Conservation (phyloP, 2,797 vertebrate species). For the Phalloptychus januarius region DNA sequence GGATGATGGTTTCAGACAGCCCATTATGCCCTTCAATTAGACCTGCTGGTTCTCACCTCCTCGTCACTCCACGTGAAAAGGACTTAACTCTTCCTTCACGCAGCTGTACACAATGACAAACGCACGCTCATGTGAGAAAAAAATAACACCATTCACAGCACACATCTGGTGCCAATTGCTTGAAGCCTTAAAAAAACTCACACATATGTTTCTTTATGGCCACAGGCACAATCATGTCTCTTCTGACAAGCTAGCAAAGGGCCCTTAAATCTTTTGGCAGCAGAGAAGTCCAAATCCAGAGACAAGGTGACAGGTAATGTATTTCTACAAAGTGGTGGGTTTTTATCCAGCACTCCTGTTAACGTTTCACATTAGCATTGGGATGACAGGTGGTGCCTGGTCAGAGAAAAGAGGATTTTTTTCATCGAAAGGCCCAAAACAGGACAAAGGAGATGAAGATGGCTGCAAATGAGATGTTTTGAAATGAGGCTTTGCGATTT, state of each 20-base stretch:
- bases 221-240: slow-evolving; percentile 69
- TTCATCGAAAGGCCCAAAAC: slow-evolving; percentile 32
- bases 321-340: slow-evolving; percentile 61
- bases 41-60: slow-evolving; percentile 72
- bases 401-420: slow-evolving; percentile 34
- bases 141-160: slow-evolving; percentile 55
- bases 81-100: slow-evolving; percentile 56
- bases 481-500: slow-evolving; percentile 55
- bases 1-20: slow-evolving; percentile 61
- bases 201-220: slow-evolving; percentile 74
- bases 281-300: slow-evolving; percentile 72
- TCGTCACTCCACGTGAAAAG: slow-evolving; percentile 54
- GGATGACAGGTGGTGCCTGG: slow-evolving; percentile 64
- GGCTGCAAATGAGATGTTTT: slow-evolving; percentile 58
- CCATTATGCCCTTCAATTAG: slow-evolving; percentile 69
- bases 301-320: slow-evolving; percentile 76
- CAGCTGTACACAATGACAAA: slow-evolving; percentile 62
- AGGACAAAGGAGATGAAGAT: slow-evolving; percentile 64
- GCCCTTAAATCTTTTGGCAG: slow-evolving; percentile 72
- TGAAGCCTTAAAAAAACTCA: slow-evolving; percentile 31
- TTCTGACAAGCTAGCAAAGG: slow-evolving; percentile 65
- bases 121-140: slow-evolving; percentile 57
- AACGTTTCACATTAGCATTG: slow-evolving; percentile 69
- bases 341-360: slow-evolving; percentile 55
- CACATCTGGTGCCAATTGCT: slow-evolving; percentile 75